phyloP scores from a whole-genome alignment of 2,888 invertebrate species.

The Deilephila elpenor region DNA sequence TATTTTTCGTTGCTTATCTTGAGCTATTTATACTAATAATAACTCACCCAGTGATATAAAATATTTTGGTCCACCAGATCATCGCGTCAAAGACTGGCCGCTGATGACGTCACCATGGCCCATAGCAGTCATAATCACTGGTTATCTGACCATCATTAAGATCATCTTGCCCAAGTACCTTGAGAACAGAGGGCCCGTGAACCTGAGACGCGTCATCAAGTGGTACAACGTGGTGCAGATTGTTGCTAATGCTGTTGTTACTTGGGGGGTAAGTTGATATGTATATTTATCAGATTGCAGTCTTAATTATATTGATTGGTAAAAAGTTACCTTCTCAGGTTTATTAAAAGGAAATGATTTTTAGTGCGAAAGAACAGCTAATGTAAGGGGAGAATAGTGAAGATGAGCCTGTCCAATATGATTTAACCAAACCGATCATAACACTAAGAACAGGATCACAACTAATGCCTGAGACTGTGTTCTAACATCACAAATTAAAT shows the following conservation, averaged over 20 bases:
- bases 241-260: slow-evolving; percentile 86
- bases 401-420: too few relatives aligned
- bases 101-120: slow-evolving; percentile 86
- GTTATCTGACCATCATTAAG: slow-evolving; percentile 85
- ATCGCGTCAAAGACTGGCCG: slow-evolving; percentile 86
- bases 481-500: too few relatives aligned
- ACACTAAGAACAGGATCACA: too few relatives aligned
- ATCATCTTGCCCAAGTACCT: slow-evolving; percentile 87
- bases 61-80: slow-evolving; percentile 67
- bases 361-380: too few relatives aligned
- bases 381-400: too few relatives aligned
- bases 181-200: slow-evolving; percentile 87
- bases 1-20: too few relatives aligned
- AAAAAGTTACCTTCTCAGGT: too few relatives aligned
- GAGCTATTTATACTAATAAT: background rate
- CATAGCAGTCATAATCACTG: slow-evolving; percentile 73
- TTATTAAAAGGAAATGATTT: too few relatives aligned
- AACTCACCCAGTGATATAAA: background rate
- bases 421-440: too few relatives aligned
- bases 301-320: too few relatives aligned
- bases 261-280: slow-evolving; percentile 86
- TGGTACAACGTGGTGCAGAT: slow-evolving; percentile 94
- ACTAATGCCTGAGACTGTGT: too few relatives aligned
- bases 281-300: too few relatives aligned
- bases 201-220: slow-evolving; percentile 87